These are phyloP conservation scores for Phyllotreta striolata DNA, from an alignment of 2,888 invertebrate genomes.

Conservation along the genomic window DNA sequence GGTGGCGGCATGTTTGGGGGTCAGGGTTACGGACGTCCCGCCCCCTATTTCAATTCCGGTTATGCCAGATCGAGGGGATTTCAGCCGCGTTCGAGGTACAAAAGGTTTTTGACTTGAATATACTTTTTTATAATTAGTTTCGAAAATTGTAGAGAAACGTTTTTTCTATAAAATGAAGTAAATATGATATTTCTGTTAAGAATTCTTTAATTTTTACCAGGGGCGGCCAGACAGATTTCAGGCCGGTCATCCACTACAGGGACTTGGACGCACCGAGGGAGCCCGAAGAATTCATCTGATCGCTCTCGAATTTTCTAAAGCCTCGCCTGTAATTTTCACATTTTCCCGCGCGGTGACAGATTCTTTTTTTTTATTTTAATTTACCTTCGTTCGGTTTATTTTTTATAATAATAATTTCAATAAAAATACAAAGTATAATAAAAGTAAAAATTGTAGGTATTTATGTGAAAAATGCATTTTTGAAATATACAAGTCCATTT, in stretches of 20 bases:
- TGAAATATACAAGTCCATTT: too few relatives aligned
- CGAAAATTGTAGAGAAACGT: background rate
- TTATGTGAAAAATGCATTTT: too few relatives aligned
- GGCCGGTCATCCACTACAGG: conserved; percentile 90
- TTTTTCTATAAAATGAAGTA: background rate
- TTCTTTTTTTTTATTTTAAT: conserved; percentile 26
- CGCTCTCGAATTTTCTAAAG: conserved; percentile 6
- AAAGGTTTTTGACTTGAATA: conserved; percentile 9
- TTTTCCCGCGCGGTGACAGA: conserved; percentile 34
- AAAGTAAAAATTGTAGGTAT: too few relatives aligned
- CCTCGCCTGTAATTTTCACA: conserved; percentile 26
- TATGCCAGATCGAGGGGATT: conserved; percentile 57
- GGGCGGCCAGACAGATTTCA: conserved; percentile 80
- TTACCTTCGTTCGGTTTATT: background rate
- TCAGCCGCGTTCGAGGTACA: conserved; percentile 54
- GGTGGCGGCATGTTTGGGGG: conserved; percentile 40
- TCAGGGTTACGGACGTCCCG: conserved; percentile 60
- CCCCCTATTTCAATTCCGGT: conserved; percentile 64
- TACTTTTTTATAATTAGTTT: conserved; percentile 11
- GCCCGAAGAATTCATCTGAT: conserved; percentile 83
- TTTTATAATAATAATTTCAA: too few relatives aligned
- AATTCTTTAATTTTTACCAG: conserved; percentile 62
- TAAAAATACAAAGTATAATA: too few relatives aligned
- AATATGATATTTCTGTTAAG: background rate
- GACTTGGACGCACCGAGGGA: conserved; percentile 93